These are phyloP conservation scores for Osmerus eperlanus DNA, from an alignment of 2,113 vertebrate genomes.

Conservation along the genomic window DNA sequence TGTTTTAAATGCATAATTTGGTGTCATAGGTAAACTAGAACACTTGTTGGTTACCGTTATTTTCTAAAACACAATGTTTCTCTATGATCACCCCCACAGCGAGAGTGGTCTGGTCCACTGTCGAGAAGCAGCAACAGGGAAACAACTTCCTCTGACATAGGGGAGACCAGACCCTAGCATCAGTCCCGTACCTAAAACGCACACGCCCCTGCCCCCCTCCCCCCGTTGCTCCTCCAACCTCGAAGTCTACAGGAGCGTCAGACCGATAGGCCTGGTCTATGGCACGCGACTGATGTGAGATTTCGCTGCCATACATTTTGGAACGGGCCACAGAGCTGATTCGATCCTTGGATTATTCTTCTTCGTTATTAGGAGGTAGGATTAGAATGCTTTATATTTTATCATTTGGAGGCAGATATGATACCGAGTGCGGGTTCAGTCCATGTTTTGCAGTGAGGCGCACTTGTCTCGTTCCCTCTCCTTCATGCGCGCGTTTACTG, in stretches of 20 bases:
- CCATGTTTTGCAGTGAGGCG: constrained; percentile 26
- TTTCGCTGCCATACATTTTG: neutral
- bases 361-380: constrained; percentile 45
- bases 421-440: neutral
- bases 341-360: constrained; percentile 3
- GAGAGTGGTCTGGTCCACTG: neutral
- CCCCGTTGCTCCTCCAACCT: neutral
- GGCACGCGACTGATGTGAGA: constrained; percentile 16
- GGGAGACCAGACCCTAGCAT: constrained; percentile 6
- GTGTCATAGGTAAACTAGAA: neutral
- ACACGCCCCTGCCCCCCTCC: constrained; percentile 7
- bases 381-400: neutral
- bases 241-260: constrained; percentile 10
- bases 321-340: neutral
- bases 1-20: neutral
- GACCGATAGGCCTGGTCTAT: neutral
- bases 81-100: neutral
- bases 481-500: constrained; percentile 7
- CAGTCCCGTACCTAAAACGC: constrained; percentile 1
- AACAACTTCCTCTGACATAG: constrained; percentile 11
- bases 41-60: neutral
- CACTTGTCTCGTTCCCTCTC: constrained; percentile 30
- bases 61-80: neutral
- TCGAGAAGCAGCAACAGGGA: constrained; percentile 16
- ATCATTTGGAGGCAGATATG: neutral